phyloP scores from a whole-genome alignment of 2,888 invertebrate genomes.

The Laspeyria flexula region DNA sequence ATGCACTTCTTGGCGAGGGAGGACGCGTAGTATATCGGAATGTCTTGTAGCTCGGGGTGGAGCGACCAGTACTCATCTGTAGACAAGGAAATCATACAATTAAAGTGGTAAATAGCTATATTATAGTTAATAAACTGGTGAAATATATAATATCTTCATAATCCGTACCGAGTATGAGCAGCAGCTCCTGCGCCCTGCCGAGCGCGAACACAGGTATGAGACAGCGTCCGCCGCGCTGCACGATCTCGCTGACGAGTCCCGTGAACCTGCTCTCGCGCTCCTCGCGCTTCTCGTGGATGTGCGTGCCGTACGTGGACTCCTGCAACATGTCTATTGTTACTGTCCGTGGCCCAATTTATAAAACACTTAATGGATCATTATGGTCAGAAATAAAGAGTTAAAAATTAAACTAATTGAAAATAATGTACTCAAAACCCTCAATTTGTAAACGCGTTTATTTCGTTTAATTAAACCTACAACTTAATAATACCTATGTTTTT shows the following conservation, averaged over 20 bases:
- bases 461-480: too few relatives aligned
- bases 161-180: conserved; percentile 95
- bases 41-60: conserved; percentile 98
- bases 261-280: conserved; percentile 98
- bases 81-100: not conserved
- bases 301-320: conserved; percentile 99
- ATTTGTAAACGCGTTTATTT: too few relatives aligned
- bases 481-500: too few relatives aligned
- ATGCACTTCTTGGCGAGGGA: conserved; percentile 99
- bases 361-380: too few relatives aligned
- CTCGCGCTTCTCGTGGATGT: conserved; percentile 99
- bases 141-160: too few relatives aligned
- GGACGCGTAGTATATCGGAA: conserved; percentile 99
- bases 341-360: too few relatives aligned
- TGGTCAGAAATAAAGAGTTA: too few relatives aligned
- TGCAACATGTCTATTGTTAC: conserved; percentile 50
- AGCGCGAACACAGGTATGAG: conserved; percentile 99
- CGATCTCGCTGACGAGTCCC: conserved; percentile 96
- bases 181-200: conserved; percentile 97
- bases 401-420: too few relatives aligned
- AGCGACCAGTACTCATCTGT: conserved; percentile 99
- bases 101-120: too few relatives aligned
- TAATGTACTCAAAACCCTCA: too few relatives aligned
- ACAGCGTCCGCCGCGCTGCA: conserved; percentile 98
- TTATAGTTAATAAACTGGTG: too few relatives aligned